phyloP scores from a whole-genome alignment of 2,113 vertebrate species.

The Tragulus kanchil region DNA sequence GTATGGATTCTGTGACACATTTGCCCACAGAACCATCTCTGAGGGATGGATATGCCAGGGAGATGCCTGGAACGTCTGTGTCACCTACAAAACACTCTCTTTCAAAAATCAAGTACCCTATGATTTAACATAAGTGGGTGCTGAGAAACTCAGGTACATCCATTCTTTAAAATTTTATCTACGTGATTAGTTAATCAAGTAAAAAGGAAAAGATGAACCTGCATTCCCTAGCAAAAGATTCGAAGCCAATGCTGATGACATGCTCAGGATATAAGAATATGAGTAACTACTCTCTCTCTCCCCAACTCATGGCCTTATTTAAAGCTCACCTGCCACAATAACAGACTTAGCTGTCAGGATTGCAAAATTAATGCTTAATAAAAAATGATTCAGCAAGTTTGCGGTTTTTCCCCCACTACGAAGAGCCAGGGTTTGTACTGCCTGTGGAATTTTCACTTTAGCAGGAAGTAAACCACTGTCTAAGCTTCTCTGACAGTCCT shows the following conservation, averaged over 20 bases:
- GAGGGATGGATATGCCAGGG: slow-evolving; percentile 13
- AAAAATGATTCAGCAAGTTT: slow-evolving; percentile 74
- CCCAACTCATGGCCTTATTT: slow-evolving; percentile 16
- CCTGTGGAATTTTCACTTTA: slow-evolving; percentile 67
- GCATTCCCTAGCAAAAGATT: not conserved
- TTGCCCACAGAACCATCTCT: not conserved
- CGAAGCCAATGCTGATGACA: not conserved
- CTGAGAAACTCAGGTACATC: not conserved
- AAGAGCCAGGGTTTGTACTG: not conserved
- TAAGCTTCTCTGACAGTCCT: not conserved
- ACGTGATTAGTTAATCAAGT: not conserved
- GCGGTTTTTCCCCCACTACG: not conserved
- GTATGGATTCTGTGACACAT: not conserved
- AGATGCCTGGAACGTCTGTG: not conserved
- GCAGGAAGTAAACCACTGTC: slow-evolving; percentile 38
- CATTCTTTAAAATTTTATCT: slow-evolving; percentile 42
- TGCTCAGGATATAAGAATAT: not conserved
- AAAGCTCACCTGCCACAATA: slow-evolving; percentile 51
- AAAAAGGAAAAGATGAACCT: not conserved
- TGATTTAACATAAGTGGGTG: slow-evolving; percentile 43
- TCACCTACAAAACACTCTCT: slow-evolving; percentile 48
- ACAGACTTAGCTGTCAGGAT: slow-evolving; percentile 61
- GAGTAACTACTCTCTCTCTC: slow-evolving; percentile 32
- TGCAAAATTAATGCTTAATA: slow-evolving; percentile 56
- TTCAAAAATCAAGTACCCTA: slow-evolving; percentile 4